These are phyloP conservation scores for Menura novaehollandiae DNA, from an alignment of 2,113 vertebrate genomes.

Conservation along the genomic window DNA sequence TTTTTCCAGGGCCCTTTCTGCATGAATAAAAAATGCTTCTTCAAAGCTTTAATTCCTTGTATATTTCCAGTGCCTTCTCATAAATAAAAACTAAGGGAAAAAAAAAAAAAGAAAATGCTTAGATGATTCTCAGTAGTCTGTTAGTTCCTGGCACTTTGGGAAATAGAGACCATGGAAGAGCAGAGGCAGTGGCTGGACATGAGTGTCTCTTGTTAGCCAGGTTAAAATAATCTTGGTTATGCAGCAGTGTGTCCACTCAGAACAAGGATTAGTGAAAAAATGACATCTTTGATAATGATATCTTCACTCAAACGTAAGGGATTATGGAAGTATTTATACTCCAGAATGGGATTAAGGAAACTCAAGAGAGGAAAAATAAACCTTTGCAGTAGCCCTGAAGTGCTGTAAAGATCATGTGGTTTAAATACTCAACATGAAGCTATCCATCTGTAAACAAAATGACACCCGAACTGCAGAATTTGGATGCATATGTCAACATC, in stretches of 20 bases:
- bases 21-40: slow-evolving; percentile 46
- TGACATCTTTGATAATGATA: neutral
- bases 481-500: neutral
- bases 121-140: neutral
- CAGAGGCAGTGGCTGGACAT: neutral
- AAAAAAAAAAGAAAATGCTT: neutral
- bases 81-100: neutral
- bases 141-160: neutral
- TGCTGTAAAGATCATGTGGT: neutral
- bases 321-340: neutral
- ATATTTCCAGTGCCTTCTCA: neutral
- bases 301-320: neutral
- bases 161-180: neutral
- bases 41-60: slow-evolving; percentile 45
- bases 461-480: neutral
- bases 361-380: neutral
- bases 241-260: neutral
- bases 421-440: neutral
- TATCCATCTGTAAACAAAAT: neutral
- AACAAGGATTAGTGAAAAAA: neutral
- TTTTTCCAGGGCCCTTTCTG: slow-evolving; percentile 11
- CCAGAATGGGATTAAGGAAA: neutral
- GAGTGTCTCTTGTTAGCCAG: neutral
- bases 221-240: neutral
- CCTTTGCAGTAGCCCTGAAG: neutral